Evolutionary conservation across 2,888 invertebrate genomes (phyloP), one percentile per base, ranked within the genome.

Genomic region (Apotomis turbidana): DNA sequence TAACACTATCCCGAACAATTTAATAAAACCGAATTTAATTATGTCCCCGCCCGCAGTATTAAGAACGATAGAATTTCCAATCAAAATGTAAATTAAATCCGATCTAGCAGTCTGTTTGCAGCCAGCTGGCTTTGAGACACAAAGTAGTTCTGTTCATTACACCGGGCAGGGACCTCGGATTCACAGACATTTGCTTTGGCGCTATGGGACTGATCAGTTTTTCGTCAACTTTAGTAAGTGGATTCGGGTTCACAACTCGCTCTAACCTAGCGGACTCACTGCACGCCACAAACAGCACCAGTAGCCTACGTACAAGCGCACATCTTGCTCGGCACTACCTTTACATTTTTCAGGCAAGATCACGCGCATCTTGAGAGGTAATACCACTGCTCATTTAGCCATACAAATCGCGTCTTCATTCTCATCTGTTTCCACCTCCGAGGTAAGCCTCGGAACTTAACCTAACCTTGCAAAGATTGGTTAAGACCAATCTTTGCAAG

Each of bases 81-180:
- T 90, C 88, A 90, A 90, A 89, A 90, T 90, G 90, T 84, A 88
- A 90, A 90, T 90, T 81, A 74, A 66, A 78, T 79, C 77, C 79
- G 79, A 82, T 83, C 84, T 80, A 83, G 85, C 58, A 51, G 67
- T 62, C 67, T 61, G 61, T 62, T 62, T 71, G 71, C 61, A 55
- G 57, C 44, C 49, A 15, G 71, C 41, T 58, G 57, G 72, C 68
- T 68, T 70, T 61, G 64, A 61, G 68, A 46, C 71, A 62, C 66
- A 62, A 57, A 72, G 68, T 72, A 68, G 62, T 68, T 71, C 61
- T 57, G 57, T 72, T 72, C 62, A 72, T 72, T 68, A 68, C 68
- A 59, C 46, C 63, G 51, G 55, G 54, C 46, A 27, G 62, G 15
- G n/a, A n/a, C 12, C 49, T 9, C 61, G 46, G 27, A 6, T 41